Evolutionary conservation across 2,113 vertebrate genomes (phyloP), one percentile per base, ranked within the genome.

Genomic region (Ammodramus savannarum): DNA sequence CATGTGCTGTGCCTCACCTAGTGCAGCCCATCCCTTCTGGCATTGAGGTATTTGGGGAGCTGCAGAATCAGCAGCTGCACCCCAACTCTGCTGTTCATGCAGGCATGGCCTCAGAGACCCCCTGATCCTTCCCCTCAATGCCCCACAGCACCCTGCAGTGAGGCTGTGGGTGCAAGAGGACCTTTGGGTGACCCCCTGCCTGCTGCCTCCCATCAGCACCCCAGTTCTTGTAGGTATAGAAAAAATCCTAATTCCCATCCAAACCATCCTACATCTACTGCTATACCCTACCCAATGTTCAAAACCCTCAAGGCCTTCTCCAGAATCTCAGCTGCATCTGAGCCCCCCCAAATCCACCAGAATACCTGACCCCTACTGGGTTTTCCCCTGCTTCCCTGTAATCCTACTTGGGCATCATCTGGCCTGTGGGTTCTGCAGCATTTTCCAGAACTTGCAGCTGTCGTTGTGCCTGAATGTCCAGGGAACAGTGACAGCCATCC

Each of bases 41-140:
- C 48, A 41, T 0, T 0, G 0, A 74, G 22, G 52, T 27, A 11
- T 59, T 6, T 88, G 79, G 29, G 54, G 49, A 91, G 61, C 81
- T 16, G 26, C 68, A 90, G 49, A 23, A 61, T 4, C 58, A 73
- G 75, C 29, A 44, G 26, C 52, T 71, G 62, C 14, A 11, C 14
- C 61, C 72, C 67, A 55, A 1, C 20, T 17, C 7, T 6, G 55
- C 65, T 22, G 46, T 11, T 23, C 39, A 32, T 20, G 22, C 14
- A 19, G 17, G 10, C 20, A 38, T 2, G 10, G 71, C 66, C 31
- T 34, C 1, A 0, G 9, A 8, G 25, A 78, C 20, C 22, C 26
- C 52, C 5, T 0, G 0, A 0, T 20, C 52, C 54, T 68, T 41
- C 49, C 34, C 43, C 69, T 15, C 66, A 29, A 16, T 49, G 74